Evolutionary conservation across 2,797 vertebrate genomes (phyloP), one percentile per base, ranked within the genome.

Genomic region (Kryptolebias ocellatus): DNA sequence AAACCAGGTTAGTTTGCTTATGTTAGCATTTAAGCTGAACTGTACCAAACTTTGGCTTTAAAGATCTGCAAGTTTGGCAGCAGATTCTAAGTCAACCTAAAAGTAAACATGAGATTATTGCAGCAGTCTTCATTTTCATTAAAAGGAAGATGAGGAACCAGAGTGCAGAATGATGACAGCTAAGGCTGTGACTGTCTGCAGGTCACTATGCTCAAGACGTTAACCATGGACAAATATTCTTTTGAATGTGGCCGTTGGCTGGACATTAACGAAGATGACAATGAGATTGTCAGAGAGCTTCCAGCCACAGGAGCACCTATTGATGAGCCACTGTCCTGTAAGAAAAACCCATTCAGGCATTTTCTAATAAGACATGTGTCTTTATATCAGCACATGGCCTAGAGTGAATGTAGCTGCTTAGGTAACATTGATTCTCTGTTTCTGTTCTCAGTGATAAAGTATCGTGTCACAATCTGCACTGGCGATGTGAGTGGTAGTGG

Each of bases 231-330:
- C 83, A 97, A 97, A 87, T 99, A 98, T 74, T 94, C 93, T 0
- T 99, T 99, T 81, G 92, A 85, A 60, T 99, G 98, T 4, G 95
- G 95, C 63, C 97, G 96, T 31, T 99, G 98, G 98, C 86, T 99
- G 82, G 98, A 99, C 85, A 92, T 96, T 86, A 99, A 97, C 0
- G 98, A 99, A 79, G 98, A 99, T 0, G 97, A 99, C 90, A 95
- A 96, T 5, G 97, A 99, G 90, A 98, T 98, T 0, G 89, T 95
- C 70, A 85, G 97, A 89, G 98, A 99, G 67, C 92, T 99, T 67
- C 91, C 97, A 0, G 96, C 97, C 0, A 95, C 94, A 17, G 96
- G 97, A 45, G 85, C 83, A 0, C 53, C 91, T 0, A 92, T 96
- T 34, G 81, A 90, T 27, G 95, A 96, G 66, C 95, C 96, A 9